These are phyloP conservation scores for Macrobrachium nipponense DNA, from an alignment of 1,140 invertebrate genomes.

Conservation along the genomic window DNA sequence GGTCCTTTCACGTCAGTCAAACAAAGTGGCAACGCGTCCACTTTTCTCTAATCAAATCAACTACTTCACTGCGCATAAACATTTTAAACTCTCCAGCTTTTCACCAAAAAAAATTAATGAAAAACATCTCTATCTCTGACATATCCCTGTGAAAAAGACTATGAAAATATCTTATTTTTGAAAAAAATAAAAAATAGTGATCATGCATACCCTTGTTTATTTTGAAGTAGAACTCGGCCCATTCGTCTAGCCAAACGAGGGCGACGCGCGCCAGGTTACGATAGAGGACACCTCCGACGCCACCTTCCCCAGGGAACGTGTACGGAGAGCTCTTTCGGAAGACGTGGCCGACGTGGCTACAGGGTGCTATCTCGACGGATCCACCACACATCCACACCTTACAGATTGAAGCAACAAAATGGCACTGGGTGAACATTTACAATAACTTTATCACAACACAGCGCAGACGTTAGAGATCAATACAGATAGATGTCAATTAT, in stretches of 20 bases:
- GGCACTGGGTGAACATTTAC: neutral
- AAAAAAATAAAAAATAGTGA: neutral
- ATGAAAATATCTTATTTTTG: too few species aligned
- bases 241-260: constrained; percentile 94
- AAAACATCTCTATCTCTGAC: too few species aligned
- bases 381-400: constrained; percentile 98
- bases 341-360: constrained; percentile 97
- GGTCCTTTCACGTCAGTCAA: too few species aligned
- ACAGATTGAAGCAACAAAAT: constrained; percentile 67
- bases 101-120: too few species aligned
- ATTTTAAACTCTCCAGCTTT: too few species aligned
- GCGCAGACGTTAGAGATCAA: neutral
- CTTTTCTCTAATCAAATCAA: too few species aligned
- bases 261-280: constrained; percentile 90
- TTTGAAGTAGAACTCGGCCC: constrained; percentile 91
- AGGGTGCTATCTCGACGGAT: constrained; percentile 92
- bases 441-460: neutral
- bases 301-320: constrained; percentile 76
- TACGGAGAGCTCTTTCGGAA: constrained; percentile 95
- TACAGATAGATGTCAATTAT: too few species aligned
- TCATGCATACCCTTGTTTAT: constrained; percentile 75
- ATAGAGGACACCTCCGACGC: constrained; percentile 86
- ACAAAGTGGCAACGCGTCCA: too few species aligned
- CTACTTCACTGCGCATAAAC: too few species aligned
- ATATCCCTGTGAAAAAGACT: too few species aligned